These are phyloP conservation scores for Amyelois transitella DNA, from an alignment of 1,140 invertebrate genomes.

Conservation along the genomic window DNA sequence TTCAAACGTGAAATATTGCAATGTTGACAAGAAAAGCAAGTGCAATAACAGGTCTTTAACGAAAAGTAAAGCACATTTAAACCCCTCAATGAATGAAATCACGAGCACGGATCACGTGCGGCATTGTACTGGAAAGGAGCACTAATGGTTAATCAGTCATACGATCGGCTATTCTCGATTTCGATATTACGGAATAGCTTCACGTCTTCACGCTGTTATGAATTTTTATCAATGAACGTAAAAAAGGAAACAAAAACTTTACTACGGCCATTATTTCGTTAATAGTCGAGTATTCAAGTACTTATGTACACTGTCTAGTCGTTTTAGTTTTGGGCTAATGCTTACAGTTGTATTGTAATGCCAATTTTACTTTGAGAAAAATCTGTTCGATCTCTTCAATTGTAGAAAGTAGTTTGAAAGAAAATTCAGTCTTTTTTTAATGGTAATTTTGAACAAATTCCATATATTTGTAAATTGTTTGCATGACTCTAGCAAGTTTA, in stretches of 20 bases:
- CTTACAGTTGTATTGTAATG: too few relatives aligned
- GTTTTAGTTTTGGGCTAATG: background rate
- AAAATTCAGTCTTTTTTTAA: too few relatives aligned
- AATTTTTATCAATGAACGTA: constrained; percentile 54
- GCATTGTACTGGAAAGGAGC: constrained; percentile 54
- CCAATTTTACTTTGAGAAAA: too few relatives aligned
- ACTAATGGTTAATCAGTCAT: constrained; percentile 59
- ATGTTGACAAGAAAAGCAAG: background rate
- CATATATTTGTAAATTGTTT: too few relatives aligned
- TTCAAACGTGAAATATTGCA: too few relatives aligned
- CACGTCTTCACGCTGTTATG: constrained; percentile 42
- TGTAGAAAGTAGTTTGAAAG: too few relatives aligned
- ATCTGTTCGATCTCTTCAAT: too few relatives aligned
- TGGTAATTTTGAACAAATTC: too few relatives aligned
- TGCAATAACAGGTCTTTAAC: background rate
- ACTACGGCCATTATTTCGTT: constrained; percentile 18
- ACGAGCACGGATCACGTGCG: constrained; percentile 46
- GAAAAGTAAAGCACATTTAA: background rate
- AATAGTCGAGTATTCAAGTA: constrained; percentile 3
- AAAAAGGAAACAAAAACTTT: constrained; percentile 32
- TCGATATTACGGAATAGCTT: constrained; percentile 41
- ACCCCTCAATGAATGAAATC: constrained; percentile 55
- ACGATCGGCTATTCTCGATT: constrained; percentile 42
- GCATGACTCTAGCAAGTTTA: too few relatives aligned
- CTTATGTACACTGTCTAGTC: background rate